Base-by-base conservation (phyloP, 2,888 invertebrate genomes). In the Macaria notata region DNA sequence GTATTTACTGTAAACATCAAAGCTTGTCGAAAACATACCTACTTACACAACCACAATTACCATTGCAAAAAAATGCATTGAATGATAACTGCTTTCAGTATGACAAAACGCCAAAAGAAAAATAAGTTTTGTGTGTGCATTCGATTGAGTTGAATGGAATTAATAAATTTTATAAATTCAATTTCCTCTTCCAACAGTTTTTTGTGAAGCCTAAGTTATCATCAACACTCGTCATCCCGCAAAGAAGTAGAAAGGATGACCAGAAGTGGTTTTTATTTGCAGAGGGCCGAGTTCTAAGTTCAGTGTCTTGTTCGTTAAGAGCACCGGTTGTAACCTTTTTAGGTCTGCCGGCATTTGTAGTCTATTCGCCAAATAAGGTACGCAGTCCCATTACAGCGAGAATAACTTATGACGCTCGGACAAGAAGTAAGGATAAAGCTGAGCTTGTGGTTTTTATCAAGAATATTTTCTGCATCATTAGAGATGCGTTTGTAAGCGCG, bases 281-380 rank as follows among this genome's bases (percentile, higher is more conserved):
- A 62, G 66, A 69, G 72, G 70, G 63, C 68, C 70, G 67, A 69
- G 69, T 73, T 71, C 75, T 73, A 66, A 70, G 63, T 64, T 64
- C 56, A 70, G 71, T 71, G 72, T 67, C 68, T 63, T 58, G 75
- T 76, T 86, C 82, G 82, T 84, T 87, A 83, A 75, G 73, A 78
- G 73, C 70, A 69, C 71, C 75, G 72, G 71, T 66, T 68, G 62
- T 61, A 70, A 72, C 86, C 84, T 76, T 86, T 79, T 86, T 75
- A 77, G 81, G 81, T 60, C 55, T 64, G 75, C 70, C 75, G 79
- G 78, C 73, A 73, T 81, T 75, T 75, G 70, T 70, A 59, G 74
- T 64, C 71, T 72, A 66, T 73, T 65, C 54, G 56, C 83, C 81
- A 64, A 70, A 76, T 75, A 82, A 61, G 81, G 81, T 66, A 71